Base-by-base conservation (phyloP, 2,113 vertebrate genomes). In the Solea solea region DNA sequence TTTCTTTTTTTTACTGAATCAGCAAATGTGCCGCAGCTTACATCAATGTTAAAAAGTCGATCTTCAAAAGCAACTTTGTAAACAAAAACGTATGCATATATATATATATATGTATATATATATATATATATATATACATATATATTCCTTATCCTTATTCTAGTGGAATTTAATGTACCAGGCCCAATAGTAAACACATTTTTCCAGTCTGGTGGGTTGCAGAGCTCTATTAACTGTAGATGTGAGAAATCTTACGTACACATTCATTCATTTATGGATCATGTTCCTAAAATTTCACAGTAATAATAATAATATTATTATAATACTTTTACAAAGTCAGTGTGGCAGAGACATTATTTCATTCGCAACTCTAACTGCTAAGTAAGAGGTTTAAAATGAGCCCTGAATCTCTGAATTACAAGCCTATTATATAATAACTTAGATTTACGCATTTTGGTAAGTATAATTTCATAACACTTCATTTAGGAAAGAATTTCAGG, bases 361-460 rank as follows among this genome's bases (percentile, higher is more conserved):
- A 45, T 46, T 59, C 44, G 7, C 8, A 45, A 39, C 21, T n/a
- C 4, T 45, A 57, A 11, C 21, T 59, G 9, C 8, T 34, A 46
- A 53, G 58, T 21, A 48, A 60, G 3, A 59, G 5, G 0, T 8
- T 8, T 9, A 15, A 48, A 11, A n/a, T 11, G 15, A 44, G 12
- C 39, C 9, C 44, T 39, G 25, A 57, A 8, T 57, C 4, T 61
- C 11, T 46, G 7, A 66, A 52, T 40, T 51, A 46, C 45, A 21
- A 21, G 21, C 21, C 21, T 21, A 21, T 21, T 21, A 21, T 21
- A 21, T 21, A 21, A 21, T 21, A 21, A 21, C 21, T 21, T 8
- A 9, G 44, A 5, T 46, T 46, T 8, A 46, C 40, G 76, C 54
- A 72, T 45, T 48, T 70, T 39, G 44, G 39, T 15, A 56, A 40